These are phyloP conservation scores for Lepilemur ruficaudatus DNA, from an alignment of 2,797 vertebrate species.

Conservation along the genomic window DNA sequence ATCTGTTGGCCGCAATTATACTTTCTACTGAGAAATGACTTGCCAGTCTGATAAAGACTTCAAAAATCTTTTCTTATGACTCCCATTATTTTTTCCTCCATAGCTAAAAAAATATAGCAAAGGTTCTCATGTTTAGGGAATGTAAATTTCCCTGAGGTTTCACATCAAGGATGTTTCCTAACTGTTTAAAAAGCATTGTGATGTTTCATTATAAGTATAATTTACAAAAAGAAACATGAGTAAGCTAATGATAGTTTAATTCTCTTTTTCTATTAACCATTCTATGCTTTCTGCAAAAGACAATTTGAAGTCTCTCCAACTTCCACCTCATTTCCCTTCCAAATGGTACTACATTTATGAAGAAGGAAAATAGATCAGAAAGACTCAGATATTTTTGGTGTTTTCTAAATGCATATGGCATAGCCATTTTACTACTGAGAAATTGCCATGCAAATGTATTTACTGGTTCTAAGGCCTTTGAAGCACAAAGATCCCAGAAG, in stretches of 20 bases:
- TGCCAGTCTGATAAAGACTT: constrained; percentile 22
- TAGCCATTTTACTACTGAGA: neutral
- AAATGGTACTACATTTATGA: neutral
- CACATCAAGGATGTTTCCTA: neutral
- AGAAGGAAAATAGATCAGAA: constrained; percentile 33
- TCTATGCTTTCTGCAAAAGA: neutral
- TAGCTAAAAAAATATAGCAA: neutral
- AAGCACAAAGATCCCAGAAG: neutral
- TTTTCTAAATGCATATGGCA: neutral
- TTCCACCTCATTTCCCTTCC: constrained; percentile 32
- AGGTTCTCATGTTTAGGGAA: neutral
- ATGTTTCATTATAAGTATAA: constrained; percentile 31
- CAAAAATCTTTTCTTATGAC: neutral
- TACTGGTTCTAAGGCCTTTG: neutral
- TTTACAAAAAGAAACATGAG: neutral
- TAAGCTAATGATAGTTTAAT: neutral
- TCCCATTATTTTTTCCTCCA: neutral
- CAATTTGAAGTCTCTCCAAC: neutral
- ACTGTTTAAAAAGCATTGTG: neutral
- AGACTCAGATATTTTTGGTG: neutral
- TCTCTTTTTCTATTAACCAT: neutral
- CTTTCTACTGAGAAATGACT: constrained; percentile 35
- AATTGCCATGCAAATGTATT: neutral
- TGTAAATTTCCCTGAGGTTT: constrained; percentile 28
- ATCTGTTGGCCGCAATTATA: neutral